Evolutionary conservation across 1,140 invertebrate species (phyloP), one percentile per base, ranked within the genome.

Genomic region (Archivesica marissinica): DNA sequence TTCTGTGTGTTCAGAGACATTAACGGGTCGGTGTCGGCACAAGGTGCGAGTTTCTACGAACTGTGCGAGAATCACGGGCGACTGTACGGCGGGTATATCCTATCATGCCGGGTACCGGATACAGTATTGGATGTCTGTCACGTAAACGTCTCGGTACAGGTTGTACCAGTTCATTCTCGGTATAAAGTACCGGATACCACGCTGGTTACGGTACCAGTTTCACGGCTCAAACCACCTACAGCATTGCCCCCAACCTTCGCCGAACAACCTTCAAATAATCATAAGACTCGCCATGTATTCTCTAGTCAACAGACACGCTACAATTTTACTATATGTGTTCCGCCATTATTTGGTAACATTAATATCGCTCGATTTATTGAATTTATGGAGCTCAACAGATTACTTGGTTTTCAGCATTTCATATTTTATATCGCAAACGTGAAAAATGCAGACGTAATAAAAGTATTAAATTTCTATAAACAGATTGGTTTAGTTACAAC

Each of bases 41-140:
- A 64, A 28, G 20, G 20, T 28, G 82, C 77, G 1, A 56, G 28
- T 4, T 81, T 78, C 33, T 89, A 89, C 77, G 88, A 93, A 84
- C 88, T 93, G 88, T 91, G 91, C 83, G 92, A 93, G 83, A 93
- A 93, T 85, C 92, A 93, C 86, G 89, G 88, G 41, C 88, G 89
- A 84, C 82, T 38, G 52, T 93, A 79, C 79, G 91, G 92, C 20
- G 92, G 91, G 23, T 93, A 87, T 80, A 91, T 92, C 39, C 61
- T 92, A 20, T 91, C 91, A 0, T 93, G 91, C 87, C 50, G 41
- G 1, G 59, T 93, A 0, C 89, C 90, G 1, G 1, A 77, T 13
- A 68, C 38, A 17, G 28, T 82, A 17, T 50, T 4, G 4, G 39
- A 88, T 68, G 77, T 83, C 4, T 89, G 86, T 76, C 25, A 81